phyloP scores from a whole-genome alignment of 2,888 invertebrate species.

The Drosophila recens region DNA sequence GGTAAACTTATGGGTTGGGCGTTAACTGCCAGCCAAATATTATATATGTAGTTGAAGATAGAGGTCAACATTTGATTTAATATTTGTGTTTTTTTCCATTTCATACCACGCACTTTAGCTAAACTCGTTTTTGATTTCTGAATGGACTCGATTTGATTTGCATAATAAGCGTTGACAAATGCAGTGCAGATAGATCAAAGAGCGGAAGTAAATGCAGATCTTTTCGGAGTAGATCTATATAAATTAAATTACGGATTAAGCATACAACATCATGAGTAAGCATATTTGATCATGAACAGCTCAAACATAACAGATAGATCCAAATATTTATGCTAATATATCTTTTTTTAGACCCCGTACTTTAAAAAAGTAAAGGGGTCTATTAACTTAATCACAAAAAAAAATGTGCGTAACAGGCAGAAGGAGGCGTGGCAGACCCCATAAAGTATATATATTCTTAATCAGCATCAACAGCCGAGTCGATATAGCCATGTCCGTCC shows the following conservation, averaged over 20 bases:
- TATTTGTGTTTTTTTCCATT: neutral
- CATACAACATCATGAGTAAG: constrained; percentile 12
- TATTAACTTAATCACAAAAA: too few relatives aligned
- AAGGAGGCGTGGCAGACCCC: too few relatives aligned
- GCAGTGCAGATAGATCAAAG: constrained; percentile 2
- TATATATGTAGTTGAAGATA: neutral
- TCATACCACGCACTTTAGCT: neutral
- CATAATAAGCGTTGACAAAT: constrained; percentile 23
- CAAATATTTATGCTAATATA: constrained; percentile 41
- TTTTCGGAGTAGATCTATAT: constrained; percentile 8
- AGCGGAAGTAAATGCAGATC: constrained; percentile 34
- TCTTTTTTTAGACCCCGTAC: too few relatives aligned
- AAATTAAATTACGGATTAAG: constrained; percentile 13
- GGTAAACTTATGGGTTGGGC: constrained; percentile 32
- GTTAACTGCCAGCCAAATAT: neutral
- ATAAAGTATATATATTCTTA: too few relatives aligned
- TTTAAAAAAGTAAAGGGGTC: too few relatives aligned
- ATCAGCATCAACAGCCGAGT: too few relatives aligned
- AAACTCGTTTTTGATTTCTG: constrained; percentile 20
- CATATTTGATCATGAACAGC: constrained; percentile 26
- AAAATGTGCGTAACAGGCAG: too few relatives aligned
- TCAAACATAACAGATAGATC: neutral
- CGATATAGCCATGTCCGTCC: too few relatives aligned
- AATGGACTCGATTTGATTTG: constrained; percentile 3
- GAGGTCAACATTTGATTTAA: constrained; percentile 39